Evolutionary conservation across 2,797 vertebrate species (phyloP).

Genomic region (Gymnoscopelus microlampas): DNA sequence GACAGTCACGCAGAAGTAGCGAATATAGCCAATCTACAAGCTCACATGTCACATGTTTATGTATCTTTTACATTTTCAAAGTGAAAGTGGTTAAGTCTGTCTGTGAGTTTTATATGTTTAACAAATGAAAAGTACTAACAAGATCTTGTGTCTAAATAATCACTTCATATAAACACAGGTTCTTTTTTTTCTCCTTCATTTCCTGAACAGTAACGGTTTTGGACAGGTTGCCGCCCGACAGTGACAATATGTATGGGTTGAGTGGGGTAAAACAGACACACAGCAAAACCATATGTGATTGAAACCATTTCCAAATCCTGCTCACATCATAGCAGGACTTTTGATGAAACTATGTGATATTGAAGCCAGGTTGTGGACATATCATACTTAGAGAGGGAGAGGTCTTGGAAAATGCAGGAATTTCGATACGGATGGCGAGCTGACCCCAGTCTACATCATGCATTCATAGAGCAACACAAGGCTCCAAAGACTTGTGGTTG

Average conservation of each 20-base stretch:
- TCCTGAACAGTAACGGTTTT: too few relatives aligned
- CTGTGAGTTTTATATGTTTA: too few relatives aligned
- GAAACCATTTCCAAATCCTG: constrained; percentile 59
- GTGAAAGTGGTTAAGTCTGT: too few relatives aligned
- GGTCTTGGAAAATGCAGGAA: constrained; percentile 49
- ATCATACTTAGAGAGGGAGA: constrained; percentile 37
- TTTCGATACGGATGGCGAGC: constrained; percentile 58
- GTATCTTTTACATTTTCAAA: too few relatives aligned
- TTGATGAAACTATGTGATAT: constrained; percentile 57
- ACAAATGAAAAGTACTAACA: too few relatives aligned
- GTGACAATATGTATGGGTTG: too few relatives aligned
- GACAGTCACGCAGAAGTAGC: too few relatives aligned
- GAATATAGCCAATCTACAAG: too few relatives aligned
- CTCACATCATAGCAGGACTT: constrained; percentile 57
- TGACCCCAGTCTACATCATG: constrained; percentile 60
- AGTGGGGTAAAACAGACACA: constrained; percentile 26
- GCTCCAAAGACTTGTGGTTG: constrained; percentile 64
- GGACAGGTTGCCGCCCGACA: constrained; percentile 22
- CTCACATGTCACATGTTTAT: too few relatives aligned
- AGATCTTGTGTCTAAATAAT: too few relatives aligned
- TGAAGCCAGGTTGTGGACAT: constrained; percentile 25
- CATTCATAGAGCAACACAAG: constrained; percentile 67
- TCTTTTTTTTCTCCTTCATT: too few relatives aligned
- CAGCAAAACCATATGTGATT: constrained; percentile 55
- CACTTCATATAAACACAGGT: too few relatives aligned